Evolutionary conservation across 2,113 vertebrate species (phyloP).

Genomic region (Plecturocebus donacophilus): DNA sequence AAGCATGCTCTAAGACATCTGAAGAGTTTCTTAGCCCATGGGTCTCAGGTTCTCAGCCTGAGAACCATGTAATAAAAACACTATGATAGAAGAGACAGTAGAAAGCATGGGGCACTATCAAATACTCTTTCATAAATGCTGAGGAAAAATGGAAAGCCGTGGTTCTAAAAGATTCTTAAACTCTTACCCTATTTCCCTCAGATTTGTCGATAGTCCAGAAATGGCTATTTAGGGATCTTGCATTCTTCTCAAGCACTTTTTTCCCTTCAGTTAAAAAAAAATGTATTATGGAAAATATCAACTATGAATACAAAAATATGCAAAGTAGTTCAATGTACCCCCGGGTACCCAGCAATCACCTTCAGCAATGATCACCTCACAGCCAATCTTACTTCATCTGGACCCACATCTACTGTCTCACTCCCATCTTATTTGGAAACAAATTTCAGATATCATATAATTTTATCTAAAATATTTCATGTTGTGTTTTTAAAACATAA

Average conservation of each 20-base stretch:
- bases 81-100: not conserved
- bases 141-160: not conserved
- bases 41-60: not conserved
- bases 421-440: not conserved
- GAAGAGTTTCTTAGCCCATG: not conserved
- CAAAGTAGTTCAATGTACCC: not conserved
- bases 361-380: not conserved
- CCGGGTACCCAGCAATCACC: not conserved
- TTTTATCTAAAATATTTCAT: constrained; percentile 27
- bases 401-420: not conserved
- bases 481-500: constrained; percentile 44
- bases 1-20: not conserved
- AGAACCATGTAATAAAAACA: not conserved
- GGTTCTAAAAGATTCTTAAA: constrained; percentile 2
- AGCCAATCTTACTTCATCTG: not conserved
- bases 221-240: not conserved
- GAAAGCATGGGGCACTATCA: not conserved
- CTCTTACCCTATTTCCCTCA: not conserved
- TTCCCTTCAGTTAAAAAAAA: not conserved
- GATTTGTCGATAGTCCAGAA: not conserved
- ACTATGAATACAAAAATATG: not conserved
- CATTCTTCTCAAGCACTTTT: not conserved
- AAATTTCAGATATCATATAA: not conserved
- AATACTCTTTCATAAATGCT: not conserved
- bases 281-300: not conserved